phyloP scores from a whole-genome alignment of 2,888 invertebrate species.

The Netelia melanura region DNA sequence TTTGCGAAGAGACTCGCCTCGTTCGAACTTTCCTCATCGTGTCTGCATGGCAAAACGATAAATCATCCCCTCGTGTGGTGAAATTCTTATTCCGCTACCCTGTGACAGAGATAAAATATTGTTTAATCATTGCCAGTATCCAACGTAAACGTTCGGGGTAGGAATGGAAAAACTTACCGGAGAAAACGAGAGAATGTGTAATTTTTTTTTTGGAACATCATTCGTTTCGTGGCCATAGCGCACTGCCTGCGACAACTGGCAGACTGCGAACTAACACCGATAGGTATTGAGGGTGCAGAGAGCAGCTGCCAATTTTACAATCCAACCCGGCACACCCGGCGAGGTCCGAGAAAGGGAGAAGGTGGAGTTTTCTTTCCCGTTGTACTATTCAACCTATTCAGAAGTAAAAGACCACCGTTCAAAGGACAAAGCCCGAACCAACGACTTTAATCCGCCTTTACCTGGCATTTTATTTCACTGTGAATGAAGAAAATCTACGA shows the following conservation, averaged over 20 bases:
- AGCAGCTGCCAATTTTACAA: constrained; percentile 56
- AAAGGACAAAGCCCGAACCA: constrained; percentile 20
- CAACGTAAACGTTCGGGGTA: no score
- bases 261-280: constrained; percentile 30
- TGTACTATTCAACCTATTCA: constrained; percentile 12
- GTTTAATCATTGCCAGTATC: no score
- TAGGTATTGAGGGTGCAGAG: constrained; percentile 25
- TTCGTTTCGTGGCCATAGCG: constrained; percentile 27
- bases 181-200: not conserved
- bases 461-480: constrained; percentile 7
- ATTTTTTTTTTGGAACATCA: not conserved
- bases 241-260: constrained; percentile 43
- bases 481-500: constrained; percentile 15
- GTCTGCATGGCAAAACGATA: not conserved
- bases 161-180: no score
- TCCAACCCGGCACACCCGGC: constrained; percentile 22
- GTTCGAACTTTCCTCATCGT: not conserved
- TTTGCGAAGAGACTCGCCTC: constrained; percentile 66
- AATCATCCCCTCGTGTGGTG: constrained; percentile 21
- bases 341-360: not conserved
- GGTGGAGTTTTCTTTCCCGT: not conserved
- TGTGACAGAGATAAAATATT: not conserved
- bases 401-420: constrained; percentile 27
- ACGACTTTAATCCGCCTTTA: not conserved
- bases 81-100: not conserved